Evolutionary conservation across 2,888 invertebrate genomes (phyloP).

Genomic region (Plagodis pulveraria): DNA sequence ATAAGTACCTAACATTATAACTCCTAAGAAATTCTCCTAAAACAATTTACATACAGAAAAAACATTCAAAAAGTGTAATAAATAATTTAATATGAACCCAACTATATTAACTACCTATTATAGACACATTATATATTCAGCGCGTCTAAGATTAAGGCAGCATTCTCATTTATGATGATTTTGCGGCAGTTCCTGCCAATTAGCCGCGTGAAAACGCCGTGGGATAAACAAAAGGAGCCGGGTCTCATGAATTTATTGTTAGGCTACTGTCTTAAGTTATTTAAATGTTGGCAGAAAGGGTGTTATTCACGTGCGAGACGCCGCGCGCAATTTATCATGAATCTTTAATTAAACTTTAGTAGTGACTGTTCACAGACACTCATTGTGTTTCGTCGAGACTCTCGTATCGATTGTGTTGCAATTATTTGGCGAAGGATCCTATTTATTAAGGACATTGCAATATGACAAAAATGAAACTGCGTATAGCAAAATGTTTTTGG

Average conservation of each 20-base stretch:
- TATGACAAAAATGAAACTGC: slow-evolving; percentile 4
- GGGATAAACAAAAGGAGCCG: slow-evolving; percentile 70
- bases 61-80: no score
- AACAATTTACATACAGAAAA: no score
- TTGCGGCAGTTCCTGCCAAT: slow-evolving; percentile 78
- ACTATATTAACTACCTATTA: no score
- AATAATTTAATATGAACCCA: no score
- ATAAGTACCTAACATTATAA: no score
- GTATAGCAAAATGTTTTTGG: no score
- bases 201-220: slow-evolving; percentile 69
- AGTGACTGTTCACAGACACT: slow-evolving; percentile 69
- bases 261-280: slow-evolving; percentile 79
- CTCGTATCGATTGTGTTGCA: slow-evolving; percentile 45
- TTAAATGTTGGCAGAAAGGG: slow-evolving; percentile 73
- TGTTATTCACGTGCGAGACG: slow-evolving; percentile 78
- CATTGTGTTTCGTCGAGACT: slow-evolving; percentile 63
- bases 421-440: slow-evolving; percentile 26
- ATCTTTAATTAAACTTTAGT: slow-evolving; percentile 84
- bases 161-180: slow-evolving; percentile 68
- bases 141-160: slow-evolving; percentile 40
- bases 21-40: no score
- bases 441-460: slow-evolving; percentile 16
- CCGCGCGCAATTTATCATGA: slow-evolving; percentile 83
- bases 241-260: slow-evolving; percentile 78
- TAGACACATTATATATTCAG: neutral